Percentiles rank a stretch among this genome's conserved stretches.
These are phyloP conservation scores for Corydoras sp. DNA, from an alignment of 2,113 vertebrate species.

Conservation along the genomic window DNA sequence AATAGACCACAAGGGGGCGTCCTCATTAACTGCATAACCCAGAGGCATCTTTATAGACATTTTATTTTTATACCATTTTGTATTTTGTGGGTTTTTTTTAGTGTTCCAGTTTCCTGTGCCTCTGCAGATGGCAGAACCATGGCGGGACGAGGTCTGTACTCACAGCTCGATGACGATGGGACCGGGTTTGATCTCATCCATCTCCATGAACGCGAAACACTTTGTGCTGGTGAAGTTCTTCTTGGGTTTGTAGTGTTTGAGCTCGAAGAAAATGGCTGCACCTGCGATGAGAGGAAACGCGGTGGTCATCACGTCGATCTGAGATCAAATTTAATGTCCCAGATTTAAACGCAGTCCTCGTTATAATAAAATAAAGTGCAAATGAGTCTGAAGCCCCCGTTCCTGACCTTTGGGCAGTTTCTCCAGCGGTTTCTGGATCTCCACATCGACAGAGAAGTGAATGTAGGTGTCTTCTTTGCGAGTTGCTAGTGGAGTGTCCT, in stretches of 20 bases:
- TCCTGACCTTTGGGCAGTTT: conserved; percentile 89
- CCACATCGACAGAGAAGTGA: conserved; percentile 90
- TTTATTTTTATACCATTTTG: too few relatives aligned
- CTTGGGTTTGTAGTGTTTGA: conserved; percentile 99
- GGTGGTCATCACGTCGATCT: neutral
- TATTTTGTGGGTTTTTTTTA: too few relatives aligned
- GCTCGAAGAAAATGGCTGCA: conserved; percentile 98
- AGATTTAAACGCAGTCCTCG: too few relatives aligned
- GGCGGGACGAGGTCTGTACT: conserved; percentile 55
- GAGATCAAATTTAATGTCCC: neutral
- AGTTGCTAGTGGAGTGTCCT: conserved; percentile 90
- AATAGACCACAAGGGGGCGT: too few relatives aligned
- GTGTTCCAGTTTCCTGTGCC: too few relatives aligned
- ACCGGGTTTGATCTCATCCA: conserved; percentile 95
- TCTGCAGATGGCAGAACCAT: neutral
- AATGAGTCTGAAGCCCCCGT: neutral
- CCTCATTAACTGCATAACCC: too few relatives aligned
- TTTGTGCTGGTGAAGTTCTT: conserved; percentile 98
- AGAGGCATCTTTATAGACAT: too few relatives aligned
- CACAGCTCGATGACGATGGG: conserved; percentile 94
- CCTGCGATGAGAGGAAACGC: conserved; percentile 58
- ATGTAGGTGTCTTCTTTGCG: conserved; percentile 92
- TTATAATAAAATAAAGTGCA: too few relatives aligned
- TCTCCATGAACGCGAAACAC: conserved; percentile 98
- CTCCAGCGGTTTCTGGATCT: conserved; percentile 96